These are phyloP conservation scores for Ciconia maguari DNA, from an alignment of 2,113 vertebrate species.

Conservation along the genomic window DNA sequence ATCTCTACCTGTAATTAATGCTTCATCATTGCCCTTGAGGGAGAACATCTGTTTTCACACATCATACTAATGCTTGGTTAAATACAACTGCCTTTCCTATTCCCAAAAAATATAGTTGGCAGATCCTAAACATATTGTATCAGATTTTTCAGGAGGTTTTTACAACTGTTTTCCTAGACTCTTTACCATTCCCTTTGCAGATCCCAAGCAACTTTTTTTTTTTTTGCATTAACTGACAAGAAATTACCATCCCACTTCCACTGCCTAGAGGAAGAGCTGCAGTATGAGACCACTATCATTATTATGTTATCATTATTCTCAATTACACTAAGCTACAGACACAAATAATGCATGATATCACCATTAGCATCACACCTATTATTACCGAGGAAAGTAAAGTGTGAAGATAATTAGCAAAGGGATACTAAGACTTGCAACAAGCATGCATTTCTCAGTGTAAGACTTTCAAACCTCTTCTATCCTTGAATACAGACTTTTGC, in stretches of 20 bases:
- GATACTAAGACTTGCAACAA: background rate
- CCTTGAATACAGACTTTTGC: background rate
- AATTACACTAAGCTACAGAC: background rate
- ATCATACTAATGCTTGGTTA: conserved; percentile 31
- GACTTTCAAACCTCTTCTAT: background rate
- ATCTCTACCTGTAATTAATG: conserved; percentile 60
- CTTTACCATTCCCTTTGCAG: background rate
- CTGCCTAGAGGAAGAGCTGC: background rate
- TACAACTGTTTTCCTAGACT: background rate
- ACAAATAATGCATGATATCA: background rate
- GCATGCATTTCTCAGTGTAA: background rate
- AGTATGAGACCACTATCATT: background rate
- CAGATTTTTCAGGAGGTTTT: background rate
- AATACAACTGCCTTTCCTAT: background rate
- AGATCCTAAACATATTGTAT: background rate
- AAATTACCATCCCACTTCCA: background rate
- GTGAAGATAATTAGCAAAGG: background rate
- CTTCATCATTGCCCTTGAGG: conserved; percentile 46
- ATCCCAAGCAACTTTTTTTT: background rate
- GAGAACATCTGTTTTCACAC: conserved; percentile 60
- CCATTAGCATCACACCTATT: background rate
- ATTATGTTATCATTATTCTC: conserved; percentile 12
- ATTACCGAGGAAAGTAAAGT: background rate
- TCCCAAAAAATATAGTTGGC: conserved; percentile 12
- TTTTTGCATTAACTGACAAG: background rate